Conservation (phyloP, 1,140 invertebrate species). For the Neotoxoptera formosana region DNA sequence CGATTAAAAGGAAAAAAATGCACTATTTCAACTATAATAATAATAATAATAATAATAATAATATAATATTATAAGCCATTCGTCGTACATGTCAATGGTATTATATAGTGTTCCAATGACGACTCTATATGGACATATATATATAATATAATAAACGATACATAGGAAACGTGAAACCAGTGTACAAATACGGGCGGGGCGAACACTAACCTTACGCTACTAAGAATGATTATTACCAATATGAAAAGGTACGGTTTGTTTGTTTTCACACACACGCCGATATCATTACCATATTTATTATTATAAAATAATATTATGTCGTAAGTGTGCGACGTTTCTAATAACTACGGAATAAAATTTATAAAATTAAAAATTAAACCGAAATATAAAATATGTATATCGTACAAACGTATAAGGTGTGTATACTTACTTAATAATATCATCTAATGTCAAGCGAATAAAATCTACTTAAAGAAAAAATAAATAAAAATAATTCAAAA, state of each 20-base stretch:
- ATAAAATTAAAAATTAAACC: conserved; percentile 35
- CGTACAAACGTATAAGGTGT: not conserved
- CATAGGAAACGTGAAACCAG: conserved; percentile 55
- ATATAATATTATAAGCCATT: conserved; percentile 20
- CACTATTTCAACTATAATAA: not conserved
- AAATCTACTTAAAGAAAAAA: conserved; percentile 17
- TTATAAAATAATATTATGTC: conserved; percentile 1
- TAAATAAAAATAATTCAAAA: conserved; percentile 27
- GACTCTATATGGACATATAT: conserved; percentile 15
- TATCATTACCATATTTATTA: conserved; percentile 20
- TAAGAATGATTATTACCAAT: conserved; percentile 37
- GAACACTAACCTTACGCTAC: conserved; percentile 31
- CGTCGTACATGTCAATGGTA: not conserved
- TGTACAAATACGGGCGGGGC: conserved; percentile 41
- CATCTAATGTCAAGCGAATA: conserved; percentile 18
- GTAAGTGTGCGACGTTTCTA: conserved; percentile 8
- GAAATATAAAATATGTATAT: not conserved
- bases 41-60: not conserved
- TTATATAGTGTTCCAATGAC: conserved; percentile 40
- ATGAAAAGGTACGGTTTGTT: conserved; percentile 34
- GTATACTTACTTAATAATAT: conserved; percentile 28
- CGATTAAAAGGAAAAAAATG: conserved; percentile 34
- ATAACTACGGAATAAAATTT: conserved; percentile 51
- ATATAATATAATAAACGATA: conserved; percentile 23
- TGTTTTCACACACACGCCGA: not conserved